phyloP scores from a whole-genome alignment of 1,140 invertebrate genomes.

The Tetramorium simillimum region DNA sequence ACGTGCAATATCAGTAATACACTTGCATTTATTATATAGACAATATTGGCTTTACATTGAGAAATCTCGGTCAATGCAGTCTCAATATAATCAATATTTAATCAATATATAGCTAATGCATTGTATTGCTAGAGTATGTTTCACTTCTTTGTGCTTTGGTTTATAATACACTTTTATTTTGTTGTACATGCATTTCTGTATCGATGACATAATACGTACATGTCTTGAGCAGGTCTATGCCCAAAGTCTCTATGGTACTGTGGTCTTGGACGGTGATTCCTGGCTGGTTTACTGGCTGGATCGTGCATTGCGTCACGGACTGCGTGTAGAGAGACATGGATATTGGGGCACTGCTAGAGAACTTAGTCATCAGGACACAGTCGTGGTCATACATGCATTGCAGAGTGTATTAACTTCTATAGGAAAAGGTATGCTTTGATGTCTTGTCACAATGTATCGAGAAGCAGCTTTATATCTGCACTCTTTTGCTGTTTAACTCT shows the following conservation, averaged over 20 bases:
- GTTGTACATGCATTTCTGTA: not conserved
- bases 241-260: slow-evolving; percentile 83
- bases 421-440: slow-evolving; percentile 82
- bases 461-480: not conserved
- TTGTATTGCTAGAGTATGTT: not conserved
- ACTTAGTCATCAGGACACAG: slow-evolving; percentile 86
- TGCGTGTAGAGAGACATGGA: slow-evolving; percentile 84
- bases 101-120: too few relatives aligned
- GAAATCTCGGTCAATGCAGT: too few relatives aligned
- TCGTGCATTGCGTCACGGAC: slow-evolving; percentile 83
- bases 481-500: not conserved
- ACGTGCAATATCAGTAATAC: too few relatives aligned
- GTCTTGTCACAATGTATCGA: not conserved
- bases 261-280: slow-evolving; percentile 84
- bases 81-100: too few relatives aligned
- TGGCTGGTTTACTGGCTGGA: slow-evolving; percentile 85
- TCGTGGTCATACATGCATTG: slow-evolving; percentile 84
- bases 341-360: slow-evolving; percentile 87
- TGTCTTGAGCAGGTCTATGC: slow-evolving; percentile 79
- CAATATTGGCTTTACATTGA: too few relatives aligned
- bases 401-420: slow-evolving; percentile 84
- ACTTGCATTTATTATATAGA: too few relatives aligned
- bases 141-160: not conserved
- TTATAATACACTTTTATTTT: not conserved
- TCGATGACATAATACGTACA: slow-evolving; percentile 1